Base-by-base conservation (phyloP, 64 coral and sea anemone species). In the Trachythela sp. region DNA sequence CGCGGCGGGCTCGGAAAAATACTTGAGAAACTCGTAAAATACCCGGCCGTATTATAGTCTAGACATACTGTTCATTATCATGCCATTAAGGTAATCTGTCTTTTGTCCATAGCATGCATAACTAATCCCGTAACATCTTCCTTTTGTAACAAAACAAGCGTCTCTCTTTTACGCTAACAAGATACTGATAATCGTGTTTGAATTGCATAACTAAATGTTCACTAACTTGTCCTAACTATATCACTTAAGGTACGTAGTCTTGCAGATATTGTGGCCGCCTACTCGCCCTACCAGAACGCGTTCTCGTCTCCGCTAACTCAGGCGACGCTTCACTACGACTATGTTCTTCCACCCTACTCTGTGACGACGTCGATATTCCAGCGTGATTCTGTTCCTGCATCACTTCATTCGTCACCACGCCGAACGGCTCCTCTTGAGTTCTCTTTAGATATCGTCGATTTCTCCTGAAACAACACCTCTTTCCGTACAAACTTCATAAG, bases 71-170 rank as follows among this genome's bases (percentile, higher is more conserved):
- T 64, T 64, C 56, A 26, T 64, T 64, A 64, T 64, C 56, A 64
- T 64, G 22, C 56, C 56, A 64, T 64, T 64, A 26, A 18, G 13
- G 15, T 64, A 64, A 64, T 11, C 56, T 64, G 56, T 64, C 56
- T 64, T 64, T 64, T 64, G 56, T 64, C 56, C 56, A 64, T 64
- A 18, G 24, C 56, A 64, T 11, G 11, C 56, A 20, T 64, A 64
- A 64, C 56, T 64, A 64, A 64, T 64, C 56, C 56, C 18, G 56
- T 64, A 64, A 64, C 56, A 64, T 64, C 56, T 64, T 64, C 56
- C 56, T 22, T 64, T 64, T 64, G 13, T 10, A 18, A 64, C 13
- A 10, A 64, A 64, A 64, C 56, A 64, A 64, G 56, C 56, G 56
- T 64, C 56, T 64, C 56, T 64, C 56, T 64, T 64, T 64, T 64